phyloP scores from a whole-genome alignment of 2,888 invertebrate genomes.

The Linyphia triangularis region DNA sequence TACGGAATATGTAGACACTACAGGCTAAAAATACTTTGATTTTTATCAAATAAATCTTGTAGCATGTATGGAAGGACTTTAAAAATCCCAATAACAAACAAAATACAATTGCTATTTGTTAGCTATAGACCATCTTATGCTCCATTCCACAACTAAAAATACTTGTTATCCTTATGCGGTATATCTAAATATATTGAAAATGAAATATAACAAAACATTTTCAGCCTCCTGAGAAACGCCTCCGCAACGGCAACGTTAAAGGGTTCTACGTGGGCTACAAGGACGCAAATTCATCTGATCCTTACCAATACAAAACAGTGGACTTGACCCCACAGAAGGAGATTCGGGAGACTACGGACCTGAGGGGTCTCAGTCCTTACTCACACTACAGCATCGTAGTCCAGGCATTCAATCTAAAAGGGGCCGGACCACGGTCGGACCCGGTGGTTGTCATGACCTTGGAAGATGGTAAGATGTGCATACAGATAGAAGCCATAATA shows the following conservation, averaged over 20 bases:
- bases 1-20: too few species aligned
- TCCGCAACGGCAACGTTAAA: constrained; percentile 79
- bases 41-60: too few species aligned
- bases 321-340: constrained; percentile 63
- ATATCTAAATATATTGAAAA: too few species aligned
- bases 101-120: too few species aligned
- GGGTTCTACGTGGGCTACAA: constrained; percentile 81
- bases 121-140: too few species aligned
- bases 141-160: too few species aligned
- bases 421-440: constrained; percentile 79
- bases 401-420: constrained; percentile 79
- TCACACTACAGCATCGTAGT: constrained; percentile 76
- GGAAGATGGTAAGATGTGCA: constrained; percentile 78
- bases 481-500: too few species aligned
- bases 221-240: constrained; percentile 64
- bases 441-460: constrained; percentile 79
- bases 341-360: constrained; percentile 35
- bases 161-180: too few species aligned
- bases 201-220: neutral
- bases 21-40: too few species aligned
- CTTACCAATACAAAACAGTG: constrained; percentile 79
- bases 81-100: too few species aligned
- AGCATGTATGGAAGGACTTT: too few species aligned
- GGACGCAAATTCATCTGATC: constrained; percentile 79
- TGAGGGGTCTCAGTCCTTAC: constrained; percentile 54